Percentiles rank a stretch among this genome's conserved stretches.
phyloP scores from a whole-genome alignment of 2,888 invertebrate genomes.

The Muscina levida region DNA sequence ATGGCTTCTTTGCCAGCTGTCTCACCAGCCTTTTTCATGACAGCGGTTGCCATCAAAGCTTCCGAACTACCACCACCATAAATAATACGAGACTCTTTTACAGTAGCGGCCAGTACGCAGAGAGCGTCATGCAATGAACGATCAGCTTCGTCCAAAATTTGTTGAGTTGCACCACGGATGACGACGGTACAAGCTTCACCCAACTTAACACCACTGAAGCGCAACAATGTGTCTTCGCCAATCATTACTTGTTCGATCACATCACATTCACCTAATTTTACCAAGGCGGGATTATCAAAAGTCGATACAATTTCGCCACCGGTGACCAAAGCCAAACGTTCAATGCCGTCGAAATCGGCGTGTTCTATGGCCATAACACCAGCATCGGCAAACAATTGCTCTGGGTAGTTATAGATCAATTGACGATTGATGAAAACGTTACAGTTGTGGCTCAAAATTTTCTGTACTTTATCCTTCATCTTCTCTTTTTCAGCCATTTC shows the following conservation, averaged over 20 bases:
- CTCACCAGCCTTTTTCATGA: slow-evolving; percentile 89
- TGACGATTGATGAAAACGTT: slow-evolving; percentile 99
- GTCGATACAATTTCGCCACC: slow-evolving; percentile 99
- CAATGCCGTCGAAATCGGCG: slow-evolving; percentile 99
- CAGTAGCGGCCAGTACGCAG: slow-evolving; percentile 97
- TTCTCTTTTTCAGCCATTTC: slow-evolving; percentile 99
- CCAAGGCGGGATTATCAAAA: slow-evolving; percentile 95
- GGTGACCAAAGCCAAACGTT: slow-evolving; percentile 96
- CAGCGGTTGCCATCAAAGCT: slow-evolving; percentile 98
- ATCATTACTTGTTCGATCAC: slow-evolving; percentile 97
- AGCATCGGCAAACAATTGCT: slow-evolving; percentile 99
- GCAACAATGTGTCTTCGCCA: slow-evolving; percentile 96
- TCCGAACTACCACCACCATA: slow-evolving; percentile 97
- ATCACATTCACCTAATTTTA: slow-evolving; percentile 96
- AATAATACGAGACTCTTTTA: slow-evolving; percentile 94
- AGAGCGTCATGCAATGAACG: slow-evolving; percentile 98
- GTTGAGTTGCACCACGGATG: slow-evolving; percentile 98
- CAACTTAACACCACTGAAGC: slow-evolving; percentile 95
- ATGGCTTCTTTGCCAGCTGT: slow-evolving; percentile 98
- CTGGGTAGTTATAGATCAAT: slow-evolving; percentile 99
- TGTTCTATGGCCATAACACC: slow-evolving; percentile 99
- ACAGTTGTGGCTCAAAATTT: slow-evolving; percentile 95
- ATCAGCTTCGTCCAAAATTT: slow-evolving; percentile 99
- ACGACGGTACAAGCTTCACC: slow-evolving; percentile 99
- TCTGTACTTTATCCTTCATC: slow-evolving; percentile 99